These are phyloP conservation scores for Prosapia bicincta DNA, from an alignment of 2,888 invertebrate genomes.

Conservation along the genomic window DNA sequence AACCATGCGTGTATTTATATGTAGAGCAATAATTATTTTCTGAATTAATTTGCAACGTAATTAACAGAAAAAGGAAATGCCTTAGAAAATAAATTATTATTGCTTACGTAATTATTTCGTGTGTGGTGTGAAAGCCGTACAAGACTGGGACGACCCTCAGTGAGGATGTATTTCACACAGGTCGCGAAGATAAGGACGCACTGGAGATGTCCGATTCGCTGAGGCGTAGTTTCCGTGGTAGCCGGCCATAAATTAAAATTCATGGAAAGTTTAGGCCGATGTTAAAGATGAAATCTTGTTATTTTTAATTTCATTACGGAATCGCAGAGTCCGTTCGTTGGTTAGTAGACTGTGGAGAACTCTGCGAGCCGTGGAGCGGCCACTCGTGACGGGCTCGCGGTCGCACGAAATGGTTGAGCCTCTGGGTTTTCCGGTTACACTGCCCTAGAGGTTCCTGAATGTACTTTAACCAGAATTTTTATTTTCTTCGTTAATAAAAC, in stretches of 20 bases:
- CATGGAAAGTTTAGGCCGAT: not conserved
- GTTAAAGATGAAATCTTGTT: not conserved
- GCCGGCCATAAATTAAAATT: not conserved
- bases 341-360: not conserved
- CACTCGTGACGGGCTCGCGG: not conserved
- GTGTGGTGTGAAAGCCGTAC: too few species aligned
- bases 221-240: not conserved
- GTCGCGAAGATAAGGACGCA: not conserved
- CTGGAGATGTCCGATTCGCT: not conserved
- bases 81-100: not conserved
- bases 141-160: too few species aligned
- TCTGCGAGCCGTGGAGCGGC: not conserved
- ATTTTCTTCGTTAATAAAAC: too few species aligned
- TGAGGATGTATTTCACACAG: not conserved
- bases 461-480: too few species aligned
- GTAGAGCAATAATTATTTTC: too few species aligned
- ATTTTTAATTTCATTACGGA: not conserved
- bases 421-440: too few species aligned
- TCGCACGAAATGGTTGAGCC: too few species aligned
- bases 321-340: not conserved
- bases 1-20: too few species aligned
- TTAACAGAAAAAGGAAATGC: too few species aligned
- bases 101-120: not conserved
- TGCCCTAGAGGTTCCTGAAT: too few species aligned
- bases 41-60: too few species aligned